Percentiles rank a stretch among this genome's conserved stretches.
Conservation (phyloP, 2,888 invertebrate genomes). For the Ypsolopha sequella region DNA sequence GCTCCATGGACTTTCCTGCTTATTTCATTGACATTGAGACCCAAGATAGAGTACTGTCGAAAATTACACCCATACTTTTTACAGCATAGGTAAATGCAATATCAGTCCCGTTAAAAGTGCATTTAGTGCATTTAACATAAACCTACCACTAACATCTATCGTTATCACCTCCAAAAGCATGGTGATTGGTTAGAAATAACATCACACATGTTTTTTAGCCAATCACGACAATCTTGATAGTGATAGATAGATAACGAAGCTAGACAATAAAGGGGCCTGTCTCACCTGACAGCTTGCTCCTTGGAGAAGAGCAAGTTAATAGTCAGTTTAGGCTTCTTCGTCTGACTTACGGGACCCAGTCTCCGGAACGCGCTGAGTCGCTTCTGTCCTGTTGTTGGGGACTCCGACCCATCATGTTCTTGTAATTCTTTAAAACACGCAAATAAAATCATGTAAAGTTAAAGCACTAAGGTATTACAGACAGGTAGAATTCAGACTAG, state of each 20-base stretch:
- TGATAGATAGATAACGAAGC: too few species aligned
- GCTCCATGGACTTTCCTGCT: too few species aligned
- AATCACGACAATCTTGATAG: neutral
- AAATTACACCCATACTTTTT: too few species aligned
- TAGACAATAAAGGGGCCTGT: too few species aligned
- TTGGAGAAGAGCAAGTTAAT: constrained; percentile 42
- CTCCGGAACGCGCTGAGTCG: constrained; percentile 49
- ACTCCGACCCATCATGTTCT: neutral
- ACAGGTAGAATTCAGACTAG: too few species aligned
- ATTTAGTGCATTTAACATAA: neutral
- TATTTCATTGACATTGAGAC: too few species aligned
- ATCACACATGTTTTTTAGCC: neutral
- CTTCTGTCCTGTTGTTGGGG: constrained; percentile 20
- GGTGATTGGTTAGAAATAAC: neutral
- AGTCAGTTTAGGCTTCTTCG: constrained; percentile 50
- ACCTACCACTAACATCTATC: neutral
- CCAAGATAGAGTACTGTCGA: too few species aligned
- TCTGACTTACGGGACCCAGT: constrained; percentile 38
- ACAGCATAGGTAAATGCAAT: too few species aligned
- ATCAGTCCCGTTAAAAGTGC: neutral
- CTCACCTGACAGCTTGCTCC: constrained; percentile 41
- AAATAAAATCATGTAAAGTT: too few species aligned
- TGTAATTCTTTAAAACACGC: neutral
- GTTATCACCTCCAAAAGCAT: neutral
- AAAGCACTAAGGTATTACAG: too few species aligned